These are phyloP conservation scores for Habrosyne pyritoides DNA, from an alignment of 2,888 invertebrate genomes.

Conservation along the genomic window DNA sequence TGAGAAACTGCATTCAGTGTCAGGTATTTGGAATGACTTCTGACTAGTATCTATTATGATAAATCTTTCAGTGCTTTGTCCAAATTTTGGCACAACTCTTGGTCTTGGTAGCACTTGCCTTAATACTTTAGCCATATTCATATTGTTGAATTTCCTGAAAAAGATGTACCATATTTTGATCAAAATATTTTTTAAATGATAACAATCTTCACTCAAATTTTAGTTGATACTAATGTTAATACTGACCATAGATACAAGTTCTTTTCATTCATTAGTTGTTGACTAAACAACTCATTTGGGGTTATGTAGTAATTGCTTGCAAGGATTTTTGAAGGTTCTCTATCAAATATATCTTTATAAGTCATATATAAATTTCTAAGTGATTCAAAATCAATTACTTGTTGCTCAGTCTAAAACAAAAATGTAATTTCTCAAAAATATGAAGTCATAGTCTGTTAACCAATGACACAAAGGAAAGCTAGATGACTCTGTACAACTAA, in stretches of 20 bases:
- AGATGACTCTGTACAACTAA: too few species aligned
- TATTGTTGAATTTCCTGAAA: conserved; percentile 90
- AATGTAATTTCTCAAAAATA: neutral
- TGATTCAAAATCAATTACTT: conserved; percentile 77
- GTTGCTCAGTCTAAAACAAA: conserved; percentile 81
- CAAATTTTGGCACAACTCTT: conserved; percentile 87
- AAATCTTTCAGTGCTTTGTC: conserved; percentile 90
- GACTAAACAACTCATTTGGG: conserved; percentile 65
- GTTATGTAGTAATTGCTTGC: conserved; percentile 59
- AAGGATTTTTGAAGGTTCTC: conserved; percentile 85
- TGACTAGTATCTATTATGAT: conserved; percentile 89
- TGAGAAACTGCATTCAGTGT: conserved; percentile 92
- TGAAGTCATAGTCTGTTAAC: too few species aligned
- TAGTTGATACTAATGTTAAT: neutral
- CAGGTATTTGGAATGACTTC: conserved; percentile 87
- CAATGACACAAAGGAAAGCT: neutral
- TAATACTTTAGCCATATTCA: conserved; percentile 88
- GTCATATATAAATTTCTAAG: conserved; percentile 83
- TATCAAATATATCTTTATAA: conserved; percentile 84
- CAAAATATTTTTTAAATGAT: neutral
- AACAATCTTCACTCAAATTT: neutral
- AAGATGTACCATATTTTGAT: neutral
- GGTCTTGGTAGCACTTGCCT: conserved; percentile 89
- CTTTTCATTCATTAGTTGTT: conserved; percentile 37
- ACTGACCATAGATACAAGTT: conserved; percentile 66